phyloP scores from a whole-genome alignment of 2,888 invertebrate species.

The Bursaphelenchus okinawaensis region DNA sequence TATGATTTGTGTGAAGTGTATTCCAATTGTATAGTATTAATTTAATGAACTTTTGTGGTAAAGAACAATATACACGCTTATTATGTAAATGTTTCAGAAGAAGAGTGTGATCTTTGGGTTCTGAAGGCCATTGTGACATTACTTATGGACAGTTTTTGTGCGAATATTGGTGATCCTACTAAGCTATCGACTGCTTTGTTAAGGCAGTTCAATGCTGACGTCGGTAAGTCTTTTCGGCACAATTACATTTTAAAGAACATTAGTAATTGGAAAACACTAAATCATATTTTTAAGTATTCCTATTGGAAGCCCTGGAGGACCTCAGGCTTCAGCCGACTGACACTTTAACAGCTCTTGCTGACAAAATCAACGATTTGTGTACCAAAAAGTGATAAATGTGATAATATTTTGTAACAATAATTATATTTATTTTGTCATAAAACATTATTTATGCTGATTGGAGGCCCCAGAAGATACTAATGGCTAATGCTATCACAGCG shows the following conservation, averaged over 20 bases:
- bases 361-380: not conserved
- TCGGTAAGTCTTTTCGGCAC: slow-evolving; percentile 23
- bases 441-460: slow-evolving; percentile 2
- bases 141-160: slow-evolving; percentile 27
- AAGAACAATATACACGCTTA: slow-evolving; percentile 10
- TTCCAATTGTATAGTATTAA: slow-evolving; percentile 1
- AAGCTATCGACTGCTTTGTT: slow-evolving; percentile 21
- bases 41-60: too few relatives aligned
- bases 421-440: not conserved
- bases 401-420: slow-evolving; percentile 4
- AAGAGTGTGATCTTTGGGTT: slow-evolving; percentile 37
- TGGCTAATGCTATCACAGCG: slow-evolving; percentile 28
- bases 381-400: slow-evolving; percentile 7
- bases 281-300: slow-evolving; percentile 21
- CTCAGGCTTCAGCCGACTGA: slow-evolving; percentile 34
- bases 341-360: slow-evolving; percentile 22
- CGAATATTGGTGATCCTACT: slow-evolving; percentile 31
- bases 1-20: not conserved
- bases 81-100: slow-evolving; percentile 24
- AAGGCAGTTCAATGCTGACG: slow-evolving; percentile 34
- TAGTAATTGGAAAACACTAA: too few relatives aligned
- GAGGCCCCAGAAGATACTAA: slow-evolving; percentile 27
- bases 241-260: too few relatives aligned
- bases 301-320: slow-evolving; percentile 35
- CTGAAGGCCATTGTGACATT: slow-evolving; percentile 23